Base-by-base conservation (phyloP, 2,797 vertebrate species). In the Gastrophryne carolinensis region DNA sequence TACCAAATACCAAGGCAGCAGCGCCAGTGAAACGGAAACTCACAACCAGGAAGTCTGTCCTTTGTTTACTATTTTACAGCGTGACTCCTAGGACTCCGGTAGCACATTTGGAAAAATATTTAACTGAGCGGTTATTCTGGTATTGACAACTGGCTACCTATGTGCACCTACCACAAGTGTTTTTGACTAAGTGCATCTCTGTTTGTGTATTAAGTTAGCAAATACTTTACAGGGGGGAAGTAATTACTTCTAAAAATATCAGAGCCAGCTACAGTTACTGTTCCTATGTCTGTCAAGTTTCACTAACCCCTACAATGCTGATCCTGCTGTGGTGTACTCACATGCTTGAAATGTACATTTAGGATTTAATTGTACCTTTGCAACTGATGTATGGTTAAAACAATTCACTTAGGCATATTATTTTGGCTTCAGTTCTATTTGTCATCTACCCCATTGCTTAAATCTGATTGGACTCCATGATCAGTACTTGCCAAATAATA, bases 191-290 rank as follows among this genome's bases (percentile, higher is more conserved):
- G 37, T 19, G 58, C 37, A 58, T 57, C 27, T 35, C 54, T 68
- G 54, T 68, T 68, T 52, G 73, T 68, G 49, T 61, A 61, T 75
- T 68, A 52, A 29, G 73, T 75, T 60, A 67, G 63, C 63, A 67
- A 75, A 65, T 67, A 12, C 47, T 75, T 87, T 80, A 79, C 83
- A 84, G 82, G 82, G 85, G 84, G 80, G 81, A 88, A 87, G 60
- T 76, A 61, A 76, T 85, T 53, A 2, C 61, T 82, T 86, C 81
- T 87, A 81, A 81, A 82, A 84, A 86, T 81, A 83, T 80, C 83
- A 82, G 32, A 52, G 75, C 61, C 79, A 79, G 81, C 75, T 87
- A 82, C 24, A 53, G 72, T 85, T 85, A 84, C 84, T 78, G 4
- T 71, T 79, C 50, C 80, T 56, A 27, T 74, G 50, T 47, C 54